A percentile compares a stretch with the other conserved stretches of the same genome.
Evolutionary conservation across 2,113 vertebrate species (phyloP).

Genomic region (Mesembrinibis cayennensis): DNA sequence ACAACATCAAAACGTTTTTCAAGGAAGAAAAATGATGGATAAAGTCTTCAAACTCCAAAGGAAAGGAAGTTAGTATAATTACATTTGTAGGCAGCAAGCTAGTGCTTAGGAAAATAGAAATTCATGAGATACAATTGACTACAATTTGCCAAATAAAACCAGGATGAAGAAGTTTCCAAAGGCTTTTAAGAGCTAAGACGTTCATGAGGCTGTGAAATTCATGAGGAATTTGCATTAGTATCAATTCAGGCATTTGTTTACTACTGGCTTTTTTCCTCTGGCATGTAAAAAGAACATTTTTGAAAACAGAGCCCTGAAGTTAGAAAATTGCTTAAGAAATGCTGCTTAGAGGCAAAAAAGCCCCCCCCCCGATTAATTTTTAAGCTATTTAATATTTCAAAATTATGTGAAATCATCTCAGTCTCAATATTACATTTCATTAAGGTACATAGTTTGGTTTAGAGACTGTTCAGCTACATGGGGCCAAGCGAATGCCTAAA

Average conservation of each 20-base stretch:
- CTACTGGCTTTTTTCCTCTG: background rate
- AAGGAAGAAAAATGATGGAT: background rate
- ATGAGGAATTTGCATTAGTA: background rate
- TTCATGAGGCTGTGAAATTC: background rate
- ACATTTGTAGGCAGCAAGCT: background rate
- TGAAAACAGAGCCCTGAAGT: background rate
- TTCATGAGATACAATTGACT: background rate
- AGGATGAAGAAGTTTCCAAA: background rate
- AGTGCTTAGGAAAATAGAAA: background rate
- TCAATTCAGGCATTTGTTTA: background rate
- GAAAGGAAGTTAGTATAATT: background rate
- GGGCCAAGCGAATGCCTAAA: background rate
- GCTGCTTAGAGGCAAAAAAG: background rate
- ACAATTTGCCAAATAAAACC: background rate
- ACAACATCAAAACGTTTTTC: background rate
- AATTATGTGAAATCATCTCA: background rate
- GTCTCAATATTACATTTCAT: background rate
- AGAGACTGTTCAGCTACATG: background rate
- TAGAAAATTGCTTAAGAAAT: background rate
- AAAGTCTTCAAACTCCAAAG: background rate
- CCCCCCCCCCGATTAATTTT: background rate
- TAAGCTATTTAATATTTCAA: background rate
- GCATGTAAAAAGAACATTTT: background rate
- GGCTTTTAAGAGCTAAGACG: background rate
- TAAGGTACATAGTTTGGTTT: background rate